Evolutionary conservation across 1,140 invertebrate genomes (phyloP).

Genomic region (Brachionus asplanchnoidis): DNA sequence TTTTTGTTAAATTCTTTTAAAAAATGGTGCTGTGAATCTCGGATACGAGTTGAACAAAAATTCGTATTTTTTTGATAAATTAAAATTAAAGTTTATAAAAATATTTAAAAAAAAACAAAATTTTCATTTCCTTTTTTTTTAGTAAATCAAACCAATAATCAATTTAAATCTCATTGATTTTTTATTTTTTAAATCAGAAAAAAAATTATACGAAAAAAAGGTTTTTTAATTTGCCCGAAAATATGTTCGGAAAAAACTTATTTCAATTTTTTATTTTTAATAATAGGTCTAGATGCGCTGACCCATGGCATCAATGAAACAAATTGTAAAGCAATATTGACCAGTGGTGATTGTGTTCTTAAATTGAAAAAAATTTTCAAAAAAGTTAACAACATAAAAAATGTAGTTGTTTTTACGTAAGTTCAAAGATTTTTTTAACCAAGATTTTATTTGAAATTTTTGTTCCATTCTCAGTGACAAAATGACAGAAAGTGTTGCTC

Average conservation of each 20-base stretch:
- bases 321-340: slow-evolving; percentile 1
- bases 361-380: neutral
- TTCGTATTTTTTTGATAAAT: no score
- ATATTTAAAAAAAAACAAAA: no score
- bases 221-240: no score
- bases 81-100: no score
- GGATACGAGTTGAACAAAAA: no score
- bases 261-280: neutral
- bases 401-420: slow-evolving; percentile 20
- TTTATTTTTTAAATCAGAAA: no score
- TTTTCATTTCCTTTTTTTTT: no score
- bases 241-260: neutral
- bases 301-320: neutral
- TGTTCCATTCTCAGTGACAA: neutral
- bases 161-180: no score
- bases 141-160: no score
- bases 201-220: no score
- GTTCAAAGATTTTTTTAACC: neutral
- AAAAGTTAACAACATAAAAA: neutral
- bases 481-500: neutral
- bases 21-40: no score
- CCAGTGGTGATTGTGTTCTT: neutral
- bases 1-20: no score
- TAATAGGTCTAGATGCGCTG: neutral
- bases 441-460: neutral